Base-by-base conservation (phyloP, 1,140 invertebrate species). In the Drusus annulatus region DNA sequence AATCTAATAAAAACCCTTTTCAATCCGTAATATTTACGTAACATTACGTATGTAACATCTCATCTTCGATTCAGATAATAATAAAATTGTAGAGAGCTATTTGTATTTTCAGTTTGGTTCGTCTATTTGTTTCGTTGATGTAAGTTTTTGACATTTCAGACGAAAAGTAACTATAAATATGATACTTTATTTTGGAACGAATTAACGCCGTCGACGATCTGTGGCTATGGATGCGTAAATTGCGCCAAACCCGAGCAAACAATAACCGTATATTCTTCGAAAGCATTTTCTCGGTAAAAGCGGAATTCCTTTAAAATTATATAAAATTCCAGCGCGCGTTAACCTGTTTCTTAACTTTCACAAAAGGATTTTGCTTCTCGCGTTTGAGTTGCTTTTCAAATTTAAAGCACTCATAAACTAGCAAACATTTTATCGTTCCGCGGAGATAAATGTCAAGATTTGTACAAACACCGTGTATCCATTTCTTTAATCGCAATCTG, bases 381-480 rank as follows among this genome's bases (percentile, higher is more conserved):
- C 36, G 62, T 65, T 65, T 65, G 62, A 65, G 21, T 15, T 28
- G 25, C 62, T 25, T 51, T 71, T 28, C 25, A 75, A 75, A 75
- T 75, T 75, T 75, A 52, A 51, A 28, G 31, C 56, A 23, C 73
- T 75, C 51, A 75, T 56, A 58, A 75, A 75, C 73, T 58, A 28
- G 54, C 1, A 58, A 52, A 58, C n/a, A 75, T 51, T 52, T 8
- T 28, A 28, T 31, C 51, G 36, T 71, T 25, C 23, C 15, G 28
- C 19, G 56, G 13, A 28, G 73, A 56, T 75, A 75, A 75, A 75
- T 75, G 21, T 54, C 73, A 50, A 36, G 21, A 52, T 52, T 58
- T 36, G 28, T 31, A 56, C 52, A 45, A 45, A 45, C 36, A 71
- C 10, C 50, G 50, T 71, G 8, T 71, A 71, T 71, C 28, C 51